Evolutionary conservation across 2,797 vertebrate species (phyloP), one percentile per base, ranked within the genome.

Genomic region (Diceros bicornis): DNA sequence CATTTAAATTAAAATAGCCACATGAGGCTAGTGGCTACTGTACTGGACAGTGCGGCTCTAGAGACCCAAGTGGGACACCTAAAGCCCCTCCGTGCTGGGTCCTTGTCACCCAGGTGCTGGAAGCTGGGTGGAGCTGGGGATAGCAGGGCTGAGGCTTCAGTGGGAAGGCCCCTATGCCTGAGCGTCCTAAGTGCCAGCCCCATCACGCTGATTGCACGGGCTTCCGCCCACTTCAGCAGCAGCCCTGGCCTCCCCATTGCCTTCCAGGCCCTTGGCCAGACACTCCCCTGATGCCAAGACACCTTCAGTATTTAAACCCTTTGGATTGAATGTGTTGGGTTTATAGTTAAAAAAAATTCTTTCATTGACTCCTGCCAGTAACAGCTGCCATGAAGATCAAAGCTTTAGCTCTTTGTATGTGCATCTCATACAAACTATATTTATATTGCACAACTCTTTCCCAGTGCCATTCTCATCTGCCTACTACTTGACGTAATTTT

Each of bases 181-280:
- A 55, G 18, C 0, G 0, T 62, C 37, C 57, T 61, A 20, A 50
- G 16, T 1, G 29, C 37, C 20, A 57, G 20, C 12, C 16, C 77
- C 4, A 6, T 7, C 6, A 0, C 17, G 27, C 59, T 69, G 41
- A 32, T 52, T 2, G 17, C 10, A 0, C 1, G 12, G 34, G 64
- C 29, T 27, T 27, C 21, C 2, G 29, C 9, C 34, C 32, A 27
- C 21, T 1, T 18, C 13, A 8, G 68, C 62, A 47, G 61, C 41
- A 77, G 5, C 62, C 17, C 41, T 47, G 32, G 8, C 44, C 61
- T n/a, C 9, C 23, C 41, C 57, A 12, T n/a, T 17, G 17, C 20
- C 41, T 34, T 41, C 25, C 50, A 21, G 37, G 71, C 16, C 21
- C 57, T 89, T 41, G 62, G 71, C 29, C 62, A 81, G 64, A 71